A percentile compares a stretch with the other conserved stretches of the same genome.
Evolutionary conservation across 2,888 invertebrate genomes (phyloP).

Genomic region (Busseola fusca): DNA sequence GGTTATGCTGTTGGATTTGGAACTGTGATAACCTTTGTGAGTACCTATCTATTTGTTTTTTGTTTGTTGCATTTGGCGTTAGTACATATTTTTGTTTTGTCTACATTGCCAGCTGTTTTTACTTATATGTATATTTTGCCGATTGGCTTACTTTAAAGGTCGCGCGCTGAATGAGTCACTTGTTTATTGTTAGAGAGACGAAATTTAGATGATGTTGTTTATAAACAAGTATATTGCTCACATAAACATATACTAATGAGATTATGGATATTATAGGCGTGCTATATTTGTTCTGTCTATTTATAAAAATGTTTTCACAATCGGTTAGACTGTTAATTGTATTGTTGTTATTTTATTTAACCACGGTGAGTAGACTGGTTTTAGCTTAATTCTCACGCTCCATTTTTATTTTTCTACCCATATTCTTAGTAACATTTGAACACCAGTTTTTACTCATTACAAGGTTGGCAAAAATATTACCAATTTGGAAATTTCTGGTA

Average conservation of each 20-base stretch:
- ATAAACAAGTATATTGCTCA: conserved; percentile 1
- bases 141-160: conserved; percentile 1
- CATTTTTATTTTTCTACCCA: too few species aligned
- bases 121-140: neutral
- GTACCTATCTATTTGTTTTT: too few species aligned
- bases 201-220: neutral
- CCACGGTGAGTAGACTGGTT: too few species aligned
- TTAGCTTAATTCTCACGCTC: too few species aligned
- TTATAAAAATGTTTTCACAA: neutral
- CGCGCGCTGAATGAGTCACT: neutral
- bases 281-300: conserved; percentile 10
- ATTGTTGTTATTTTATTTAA: neutral
- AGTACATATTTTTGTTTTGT: conserved; percentile 16
- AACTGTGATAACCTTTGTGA: conserved; percentile 90
- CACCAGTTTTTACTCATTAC: too few species aligned
- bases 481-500: too few species aligned
- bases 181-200: neutral
- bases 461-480: too few species aligned
- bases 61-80: neutral
- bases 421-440: too few species aligned
- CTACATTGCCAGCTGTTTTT: neutral
- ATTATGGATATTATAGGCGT: neutral
- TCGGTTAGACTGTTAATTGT: neutral
- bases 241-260: neutral
- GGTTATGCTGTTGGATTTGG: conserved; percentile 91